A percentile compares a stretch with the other conserved stretches of the same genome.
Evolutionary conservation across 2,888 invertebrate genomes (phyloP).

Genomic region (Heteromurus nitidus): DNA sequence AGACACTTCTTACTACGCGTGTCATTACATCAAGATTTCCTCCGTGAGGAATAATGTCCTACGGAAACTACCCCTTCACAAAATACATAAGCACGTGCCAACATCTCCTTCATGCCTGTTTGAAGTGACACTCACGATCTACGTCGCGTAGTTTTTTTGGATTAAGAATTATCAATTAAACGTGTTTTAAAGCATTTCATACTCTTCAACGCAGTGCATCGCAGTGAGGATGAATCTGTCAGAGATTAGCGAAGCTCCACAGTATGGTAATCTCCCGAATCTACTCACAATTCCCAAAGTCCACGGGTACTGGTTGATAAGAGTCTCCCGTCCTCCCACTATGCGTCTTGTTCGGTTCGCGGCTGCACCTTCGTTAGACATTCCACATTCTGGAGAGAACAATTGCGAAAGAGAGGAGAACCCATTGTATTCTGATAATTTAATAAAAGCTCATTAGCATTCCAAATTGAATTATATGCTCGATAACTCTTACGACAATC

Average conservation of each 20-base stretch:
- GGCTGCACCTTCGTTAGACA: constrained; percentile 61
- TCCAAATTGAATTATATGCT: background rate
- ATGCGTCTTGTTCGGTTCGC: constrained; percentile 65
- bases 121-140: too few species aligned
- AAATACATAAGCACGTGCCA: too few species aligned
- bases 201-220: constrained; percentile 89
- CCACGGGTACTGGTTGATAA: constrained; percentile 72
- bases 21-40: too few species aligned
- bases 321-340: constrained; percentile 71
- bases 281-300: constrained; percentile 69
- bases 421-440: too few species aligned
- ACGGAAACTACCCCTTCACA: too few species aligned
- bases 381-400: constrained; percentile 72
- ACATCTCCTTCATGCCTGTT: too few species aligned
- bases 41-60: too few species aligned
- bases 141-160: too few species aligned
- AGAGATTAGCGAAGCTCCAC: constrained; percentile 87
- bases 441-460: constrained; percentile 1
- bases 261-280: constrained; percentile 79
- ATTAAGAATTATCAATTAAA: too few species aligned
- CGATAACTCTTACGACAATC: constrained; percentile 63
- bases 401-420: background rate
- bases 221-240: constrained; percentile 84
- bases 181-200: constrained; percentile 43
- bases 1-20: too few species aligned